These are phyloP conservation scores for Prunella fulvescens DNA, from an alignment of 2,113 vertebrate species.

Conservation along the genomic window DNA sequence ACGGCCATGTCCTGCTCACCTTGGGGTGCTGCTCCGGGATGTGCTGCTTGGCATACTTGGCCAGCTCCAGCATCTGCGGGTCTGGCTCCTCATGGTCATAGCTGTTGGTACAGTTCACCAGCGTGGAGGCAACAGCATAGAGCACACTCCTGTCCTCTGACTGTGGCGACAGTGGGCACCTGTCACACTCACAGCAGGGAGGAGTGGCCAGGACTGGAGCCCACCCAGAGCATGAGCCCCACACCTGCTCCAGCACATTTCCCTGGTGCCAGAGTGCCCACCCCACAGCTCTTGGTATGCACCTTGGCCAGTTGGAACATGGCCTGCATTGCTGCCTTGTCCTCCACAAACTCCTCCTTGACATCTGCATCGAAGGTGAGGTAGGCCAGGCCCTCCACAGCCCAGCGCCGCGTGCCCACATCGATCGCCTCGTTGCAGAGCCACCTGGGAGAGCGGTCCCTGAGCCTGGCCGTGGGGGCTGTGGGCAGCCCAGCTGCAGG, in stretches of 20 bases:
- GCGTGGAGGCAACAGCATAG: slow-evolving; percentile 88
- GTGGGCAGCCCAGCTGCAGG: background rate
- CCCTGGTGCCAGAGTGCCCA: background rate
- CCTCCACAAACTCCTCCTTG: slow-evolving; percentile 93
- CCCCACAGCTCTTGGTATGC: rapidly evolving
- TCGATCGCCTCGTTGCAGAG: slow-evolving; percentile 89
- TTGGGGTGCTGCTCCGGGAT: slow-evolving; percentile 95
- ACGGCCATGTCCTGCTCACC: slow-evolving; percentile 51
- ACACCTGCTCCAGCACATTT: rapidly evolving
- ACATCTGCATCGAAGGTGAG: slow-evolving; percentile 96
- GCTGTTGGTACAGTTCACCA: slow-evolving; percentile 98
- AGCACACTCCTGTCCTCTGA: slow-evolving; percentile 92
- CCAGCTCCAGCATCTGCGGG: slow-evolving; percentile 95
- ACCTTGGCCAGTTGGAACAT: slow-evolving; percentile 94
- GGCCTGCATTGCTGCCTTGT: slow-evolving; percentile 85
- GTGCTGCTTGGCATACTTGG: slow-evolving; percentile 97
- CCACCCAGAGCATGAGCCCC: background rate
- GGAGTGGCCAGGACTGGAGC: background rate
- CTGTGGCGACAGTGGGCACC: slow-evolving; percentile 40
- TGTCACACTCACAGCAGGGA: rapidly evolving
- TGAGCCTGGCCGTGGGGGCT: background rate
- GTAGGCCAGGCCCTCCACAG: slow-evolving; percentile 94
- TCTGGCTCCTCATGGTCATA: slow-evolving; percentile 91
- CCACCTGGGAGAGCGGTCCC: slow-evolving; percentile 74
- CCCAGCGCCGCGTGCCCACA: slow-evolving; percentile 86